phyloP scores from a whole-genome alignment of 2,888 invertebrate genomes.

The Morinoia aosen region DNA sequence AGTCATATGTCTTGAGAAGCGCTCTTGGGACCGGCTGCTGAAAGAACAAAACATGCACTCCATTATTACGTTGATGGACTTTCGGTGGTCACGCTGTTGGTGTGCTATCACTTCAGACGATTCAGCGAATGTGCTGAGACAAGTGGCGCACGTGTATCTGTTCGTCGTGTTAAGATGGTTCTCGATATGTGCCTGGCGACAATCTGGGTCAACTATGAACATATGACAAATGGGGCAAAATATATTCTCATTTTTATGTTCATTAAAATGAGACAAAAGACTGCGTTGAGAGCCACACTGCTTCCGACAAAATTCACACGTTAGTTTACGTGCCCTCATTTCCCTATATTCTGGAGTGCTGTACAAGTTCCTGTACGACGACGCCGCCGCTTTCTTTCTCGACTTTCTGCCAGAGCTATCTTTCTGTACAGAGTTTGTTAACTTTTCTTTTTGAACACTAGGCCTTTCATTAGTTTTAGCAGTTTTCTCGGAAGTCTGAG shows the following conservation, averaged over 20 bases:
- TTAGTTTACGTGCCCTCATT: conserved; percentile 12
- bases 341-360: conserved; percentile 43
- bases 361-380: not conserved
- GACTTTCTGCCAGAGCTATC: not conserved
- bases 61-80: conserved; percentile 54
- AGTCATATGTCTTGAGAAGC: conserved; percentile 47
- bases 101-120: not conserved
- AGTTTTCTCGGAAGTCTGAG: not conserved
- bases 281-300: conserved; percentile 3
- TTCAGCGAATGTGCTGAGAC: conserved; percentile 1
- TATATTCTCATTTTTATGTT: conserved; percentile 7
- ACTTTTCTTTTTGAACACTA: not conserved
- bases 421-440: not conserved
- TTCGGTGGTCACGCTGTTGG: conserved; percentile 37
- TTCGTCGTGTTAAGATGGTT: conserved; percentile 29
- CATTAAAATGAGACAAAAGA: conserved; percentile 28
- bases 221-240: conserved; percentile 19
- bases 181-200: not conserved
- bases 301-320: conserved; percentile 46
- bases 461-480: not conserved
- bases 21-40: conserved; percentile 52
- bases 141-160: conserved; percentile 20
- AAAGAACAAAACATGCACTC: conserved; percentile 55
- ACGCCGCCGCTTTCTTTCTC: not conserved
- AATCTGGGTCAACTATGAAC: conserved; percentile 26